Conservation (phyloP, 2,888 invertebrate species). For the Micropterix aruncella region DNA sequence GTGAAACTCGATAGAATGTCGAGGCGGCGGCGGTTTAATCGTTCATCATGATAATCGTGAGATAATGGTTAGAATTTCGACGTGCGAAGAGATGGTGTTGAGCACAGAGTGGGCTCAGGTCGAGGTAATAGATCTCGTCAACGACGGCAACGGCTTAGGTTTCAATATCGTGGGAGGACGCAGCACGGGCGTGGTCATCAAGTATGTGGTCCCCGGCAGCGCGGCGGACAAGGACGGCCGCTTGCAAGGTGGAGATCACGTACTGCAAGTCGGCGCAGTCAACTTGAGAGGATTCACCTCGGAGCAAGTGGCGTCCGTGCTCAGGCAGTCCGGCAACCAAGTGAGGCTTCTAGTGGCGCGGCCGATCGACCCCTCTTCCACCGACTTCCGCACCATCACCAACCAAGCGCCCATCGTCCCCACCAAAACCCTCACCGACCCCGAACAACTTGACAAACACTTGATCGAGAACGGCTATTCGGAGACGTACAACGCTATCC, state of each 20-base stretch:
- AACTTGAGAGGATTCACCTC: conserved; percentile 93
- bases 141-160: conserved; percentile 95
- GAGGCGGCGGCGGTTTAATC: too few species aligned
- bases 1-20: too few species aligned
- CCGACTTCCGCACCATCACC: conserved; percentile 60
- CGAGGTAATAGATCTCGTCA: conserved; percentile 94
- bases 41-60: too few species aligned
- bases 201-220: conserved; percentile 93
- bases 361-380: conserved; percentile 75
- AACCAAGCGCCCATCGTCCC: conserved; percentile 86
- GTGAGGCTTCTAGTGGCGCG: conserved; percentile 90
- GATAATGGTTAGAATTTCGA: conserved; percentile 29
- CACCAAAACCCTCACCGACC: conserved; percentile 82
- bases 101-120: conserved; percentile 99
- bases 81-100: conserved; percentile 50
- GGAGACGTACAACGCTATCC: conserved; percentile 34
- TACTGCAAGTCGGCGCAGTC: conserved; percentile 89
- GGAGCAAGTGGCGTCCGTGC: conserved; percentile 65
- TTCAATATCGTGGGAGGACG: conserved; percentile 97
- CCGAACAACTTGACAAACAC: conserved; percentile 77
- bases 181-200: conserved; percentile 97
- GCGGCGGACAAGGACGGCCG: conserved; percentile 93
- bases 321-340: conserved; percentile 64
- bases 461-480: conserved; percentile 64
- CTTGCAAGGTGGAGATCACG: conserved; percentile 94